Conservation (phyloP, 2,113 vertebrate genomes). For the Mystacornis crossleyi region DNA sequence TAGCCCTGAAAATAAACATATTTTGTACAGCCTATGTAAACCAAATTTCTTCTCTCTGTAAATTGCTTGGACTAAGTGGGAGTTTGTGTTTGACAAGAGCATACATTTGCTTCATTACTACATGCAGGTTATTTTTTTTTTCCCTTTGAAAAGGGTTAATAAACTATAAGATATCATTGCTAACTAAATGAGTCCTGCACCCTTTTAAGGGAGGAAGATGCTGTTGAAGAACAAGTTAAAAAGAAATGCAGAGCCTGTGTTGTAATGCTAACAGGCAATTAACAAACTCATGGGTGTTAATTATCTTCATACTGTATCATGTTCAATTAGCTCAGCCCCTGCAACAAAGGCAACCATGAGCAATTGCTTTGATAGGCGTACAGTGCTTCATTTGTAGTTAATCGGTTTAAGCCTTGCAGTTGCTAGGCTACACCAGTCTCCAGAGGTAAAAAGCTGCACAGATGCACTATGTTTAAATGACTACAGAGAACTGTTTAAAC, state of each 20-base stretch:
- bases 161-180: conserved; percentile 69
- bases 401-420: conserved; percentile 89
- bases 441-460: conserved; percentile 86
- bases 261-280: conserved; percentile 90
- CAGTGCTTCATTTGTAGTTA: conserved; percentile 92
- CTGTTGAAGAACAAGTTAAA: conserved; percentile 77
- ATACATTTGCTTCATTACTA: conserved; percentile 68
- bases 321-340: conserved; percentile 88
- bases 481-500: conserved; percentile 99
- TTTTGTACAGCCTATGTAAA: conserved; percentile 71
- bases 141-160: conserved; percentile 72
- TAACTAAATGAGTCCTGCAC: conserved; percentile 64
- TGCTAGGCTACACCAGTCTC: conserved; percentile 89
- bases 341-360: conserved; percentile 87
- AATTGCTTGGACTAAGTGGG: conserved; percentile 60
- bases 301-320: conserved; percentile 89
- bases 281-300: conserved; percentile 90
- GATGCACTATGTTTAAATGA: conserved; percentile 97
- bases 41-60: conserved; percentile 66
- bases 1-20: conserved; percentile 75
- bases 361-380: conserved; percentile 89
- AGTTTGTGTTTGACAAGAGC: conserved; percentile 61
- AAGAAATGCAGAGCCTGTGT: conserved; percentile 76
- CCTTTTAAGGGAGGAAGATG: conserved; percentile 68
- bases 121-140: not conserved